Base-by-base conservation (phyloP, 2,113 vertebrate genomes). In the Pteruthius melanotis region DNA sequence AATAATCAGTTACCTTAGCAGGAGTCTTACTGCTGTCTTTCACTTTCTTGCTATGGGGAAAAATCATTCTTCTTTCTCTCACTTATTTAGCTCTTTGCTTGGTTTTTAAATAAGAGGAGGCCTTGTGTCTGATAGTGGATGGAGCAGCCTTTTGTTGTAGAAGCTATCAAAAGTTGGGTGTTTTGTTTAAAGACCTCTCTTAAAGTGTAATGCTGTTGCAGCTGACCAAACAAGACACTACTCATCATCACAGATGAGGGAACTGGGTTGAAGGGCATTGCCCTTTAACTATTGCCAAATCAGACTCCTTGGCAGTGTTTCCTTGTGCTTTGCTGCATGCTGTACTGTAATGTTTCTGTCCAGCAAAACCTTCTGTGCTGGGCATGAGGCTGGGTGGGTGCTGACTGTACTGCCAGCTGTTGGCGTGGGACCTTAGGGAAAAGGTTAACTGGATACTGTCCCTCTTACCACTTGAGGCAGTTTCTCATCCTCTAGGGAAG, bases 371-470 rank as follows among this genome's bases (percentile, higher is more conserved):
- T 37, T 16, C 7, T 14, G 33, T 50, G 37, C 52, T 61, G 75
- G 21, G 27, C 30, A 10, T 0, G 0, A 45, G 53, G 23, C 33
- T 18, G 4, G 17, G 6, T 0, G 4, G 24, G 31, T 3, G 5
- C 31, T 89, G 64, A 18, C 11, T 21, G 4, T 10, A 14, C n/a
- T 56, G 5, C 31, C 54, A 11, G 13, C 6, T 45, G n/a, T 12
- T 40, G 47, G 40, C 12, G 18, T 4, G 8, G 16, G 17, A 14
- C 35, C 20, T 33, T 15, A 56, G n/a, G 44, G 44, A 13, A 40
- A 47, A 89, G 15, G 13, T 44, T 56, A 11, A 7, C 17, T 31
- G 52, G 35, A 11, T 1, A 0, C 13, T 54, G 7, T 39, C 14
- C 13, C 15, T 53, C 28, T 78, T 52, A 6, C 22, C 8, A 23